Base-by-base conservation (phyloP, 2,888 invertebrate genomes). In the Hyppa rectilinea region DNA sequence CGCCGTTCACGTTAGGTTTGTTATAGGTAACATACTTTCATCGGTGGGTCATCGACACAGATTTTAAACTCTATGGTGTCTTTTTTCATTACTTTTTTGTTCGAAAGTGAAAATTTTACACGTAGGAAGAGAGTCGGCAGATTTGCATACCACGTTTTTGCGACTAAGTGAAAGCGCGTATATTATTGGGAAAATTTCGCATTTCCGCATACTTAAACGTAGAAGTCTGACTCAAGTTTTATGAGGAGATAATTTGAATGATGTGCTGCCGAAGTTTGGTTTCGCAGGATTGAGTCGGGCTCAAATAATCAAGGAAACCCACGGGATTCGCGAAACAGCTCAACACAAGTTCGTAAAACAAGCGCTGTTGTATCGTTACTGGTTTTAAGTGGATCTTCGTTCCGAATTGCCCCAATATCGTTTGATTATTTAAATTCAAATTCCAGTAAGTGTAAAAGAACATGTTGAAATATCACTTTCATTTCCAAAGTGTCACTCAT, bases 41-140 rank as follows among this genome's bases (percentile, higher is more conserved):
- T 89, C 87, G 80, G 80, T 85, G 78, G 91, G 90, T 90, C 91
- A 90, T 87, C 87, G 91, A 88, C 92, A 89, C 85, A 89, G 87
- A 87, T 89, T 85, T 86, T 84, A 80, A 84, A 85, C 78, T 85
- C 82, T 84, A 87, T 87, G 84, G 85, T 83, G 81, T 43, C 73
- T 85, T 89, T 73, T 87, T 87, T 81, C 82, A 78, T 72, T 71
- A 77, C 78, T 87, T 91, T 88, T 83, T 87, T 89, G 84, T 89
- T 86, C 77, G 89, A 90, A 92, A 92, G 92, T 91, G 92, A 92
- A 91, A 91, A 90, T 88, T 88, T 81, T 80, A 81, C 71, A 78
- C 76, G 71, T 75, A 60, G 64, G 68, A 83, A 78, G 84, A 78
- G 68, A 79, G 76, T 65, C 66, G 52, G 62, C 63, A 75, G 67